Evolutionary conservation across 2,113 vertebrate species (phyloP).

Genomic region (Myodes glareolus): DNA sequence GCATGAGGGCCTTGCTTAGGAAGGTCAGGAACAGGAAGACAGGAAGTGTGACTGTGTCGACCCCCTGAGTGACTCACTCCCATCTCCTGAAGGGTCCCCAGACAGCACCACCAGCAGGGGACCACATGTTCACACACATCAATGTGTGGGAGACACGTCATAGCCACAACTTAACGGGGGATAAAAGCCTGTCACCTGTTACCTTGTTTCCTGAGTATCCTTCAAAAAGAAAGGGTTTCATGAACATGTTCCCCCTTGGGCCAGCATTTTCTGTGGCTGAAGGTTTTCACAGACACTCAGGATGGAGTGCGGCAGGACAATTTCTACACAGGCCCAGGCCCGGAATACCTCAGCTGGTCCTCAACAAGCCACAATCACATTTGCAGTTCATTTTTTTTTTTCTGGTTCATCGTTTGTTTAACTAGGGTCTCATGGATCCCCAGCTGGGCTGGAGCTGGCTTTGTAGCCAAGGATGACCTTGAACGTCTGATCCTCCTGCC

Average conservation of each 20-base stretch:
- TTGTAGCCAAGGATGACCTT: neutral
- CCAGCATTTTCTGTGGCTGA: neutral
- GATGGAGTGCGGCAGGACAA: neutral
- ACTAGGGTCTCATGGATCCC: neutral
- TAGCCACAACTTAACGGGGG: neutral
- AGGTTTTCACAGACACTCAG: neutral
- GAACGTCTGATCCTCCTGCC: neutral
- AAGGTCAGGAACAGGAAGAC: neutral
- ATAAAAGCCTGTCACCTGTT: neutral
- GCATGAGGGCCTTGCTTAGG: too few species aligned
- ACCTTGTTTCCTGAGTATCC: neutral
- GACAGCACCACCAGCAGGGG: neutral
- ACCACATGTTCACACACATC: neutral
- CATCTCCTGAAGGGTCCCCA: neutral
- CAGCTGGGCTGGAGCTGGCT: neutral
- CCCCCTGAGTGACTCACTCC: neutral
- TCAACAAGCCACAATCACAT: neutral
- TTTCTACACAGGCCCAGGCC: neutral
- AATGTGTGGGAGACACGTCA: neutral
- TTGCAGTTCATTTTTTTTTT: neutral
- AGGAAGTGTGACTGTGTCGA: neutral
- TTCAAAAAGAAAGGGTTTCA: slow-evolving; percentile 32
- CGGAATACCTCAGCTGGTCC: slow-evolving; percentile 15
- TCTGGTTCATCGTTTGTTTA: neutral
- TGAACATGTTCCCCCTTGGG: neutral